Conservation (phyloP, 1,140 invertebrate genomes). For the Drosophila guanche region DNA sequence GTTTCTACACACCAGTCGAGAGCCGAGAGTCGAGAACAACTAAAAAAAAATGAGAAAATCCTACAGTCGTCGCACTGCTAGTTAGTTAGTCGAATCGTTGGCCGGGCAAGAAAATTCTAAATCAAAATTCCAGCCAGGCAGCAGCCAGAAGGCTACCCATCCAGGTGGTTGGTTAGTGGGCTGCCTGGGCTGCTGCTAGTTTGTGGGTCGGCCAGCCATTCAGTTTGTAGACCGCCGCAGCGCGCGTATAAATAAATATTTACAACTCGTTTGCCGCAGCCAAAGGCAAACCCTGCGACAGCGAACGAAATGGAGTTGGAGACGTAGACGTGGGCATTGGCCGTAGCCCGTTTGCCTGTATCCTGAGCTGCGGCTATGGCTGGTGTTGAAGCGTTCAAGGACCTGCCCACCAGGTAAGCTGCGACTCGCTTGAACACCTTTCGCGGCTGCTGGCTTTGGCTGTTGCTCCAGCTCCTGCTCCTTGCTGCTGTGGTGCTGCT, state of each 20-base stretch:
- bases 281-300: conserved; percentile 60
- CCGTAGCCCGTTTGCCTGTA: too few species aligned
- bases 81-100: conserved; percentile 60
- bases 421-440: conserved; percentile 70
- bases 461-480: not conserved
- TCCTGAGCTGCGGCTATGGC: conserved; percentile 26
- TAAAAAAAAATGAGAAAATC: conserved; percentile 61
- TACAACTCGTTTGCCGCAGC: conserved; percentile 81
- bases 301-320: conserved; percentile 21
- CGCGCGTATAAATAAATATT: conserved; percentile 80
- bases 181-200: conserved; percentile 2
- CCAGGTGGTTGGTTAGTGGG: conserved; percentile 33
- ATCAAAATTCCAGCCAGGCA: conserved; percentile 68
- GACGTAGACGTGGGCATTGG: conserved; percentile 19
- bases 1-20: conserved; percentile 1
- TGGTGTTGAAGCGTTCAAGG: conserved; percentile 73
- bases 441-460: conserved; percentile 9
- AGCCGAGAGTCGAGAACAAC: conserved; percentile 34
- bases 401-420: conserved; percentile 54
- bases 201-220: conserved; percentile 52
- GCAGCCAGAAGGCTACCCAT: conserved; percentile 34
- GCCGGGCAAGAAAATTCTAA: conserved; percentile 64
- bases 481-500: not conserved
- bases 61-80: conserved; percentile 28
- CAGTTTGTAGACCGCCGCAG: conserved; percentile 74